These are phyloP conservation scores for Sorex maritimensis DNA, from an alignment of 2,797 vertebrate genomes.

Conservation along the genomic window DNA sequence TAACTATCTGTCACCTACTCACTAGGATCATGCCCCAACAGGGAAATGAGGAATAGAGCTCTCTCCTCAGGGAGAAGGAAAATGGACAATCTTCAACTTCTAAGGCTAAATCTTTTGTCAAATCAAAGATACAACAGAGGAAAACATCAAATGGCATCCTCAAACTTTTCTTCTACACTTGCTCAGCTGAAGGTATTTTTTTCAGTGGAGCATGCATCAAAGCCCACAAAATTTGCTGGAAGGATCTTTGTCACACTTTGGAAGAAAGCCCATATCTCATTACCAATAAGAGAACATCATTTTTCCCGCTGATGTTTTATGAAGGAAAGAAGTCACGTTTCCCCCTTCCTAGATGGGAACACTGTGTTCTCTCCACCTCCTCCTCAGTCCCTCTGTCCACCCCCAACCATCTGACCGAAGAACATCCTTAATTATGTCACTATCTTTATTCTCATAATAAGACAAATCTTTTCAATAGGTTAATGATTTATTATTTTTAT, in stretches of 20 bases:
- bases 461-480: no score
- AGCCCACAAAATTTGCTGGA: slow-evolving; percentile 71
- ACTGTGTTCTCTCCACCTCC: neutral
- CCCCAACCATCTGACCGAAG: neutral
- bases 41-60: slow-evolving; percentile 65
- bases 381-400: neutral
- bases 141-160: slow-evolving; percentile 71
- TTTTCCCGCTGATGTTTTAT: slow-evolving; percentile 70
- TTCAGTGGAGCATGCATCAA: slow-evolving; percentile 68
- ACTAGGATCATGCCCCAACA: slow-evolving; percentile 2
- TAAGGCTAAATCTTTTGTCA: slow-evolving; percentile 61
- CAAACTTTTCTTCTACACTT: slow-evolving; percentile 65
- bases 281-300: slow-evolving; percentile 69
- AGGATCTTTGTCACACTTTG: slow-evolving; percentile 70
- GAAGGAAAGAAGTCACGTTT: slow-evolving; percentile 38
- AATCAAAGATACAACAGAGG: slow-evolving; percentile 65
- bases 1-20: slow-evolving; percentile 54
- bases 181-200: slow-evolving; percentile 66
- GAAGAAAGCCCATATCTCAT: slow-evolving; percentile 78
- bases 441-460: slow-evolving; percentile 24
- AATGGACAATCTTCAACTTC: slow-evolving; percentile 66
- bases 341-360: slow-evolving; percentile 13
- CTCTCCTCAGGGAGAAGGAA: slow-evolving; percentile 41
- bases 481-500: neutral
- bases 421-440: slow-evolving; percentile 11